Percentiles rank a stretch among this genome's conserved stretches.
These are phyloP conservation scores for Chaetogeoica ovagalla DNA, from an alignment of 2,888 invertebrate genomes.

Conservation along the genomic window DNA sequence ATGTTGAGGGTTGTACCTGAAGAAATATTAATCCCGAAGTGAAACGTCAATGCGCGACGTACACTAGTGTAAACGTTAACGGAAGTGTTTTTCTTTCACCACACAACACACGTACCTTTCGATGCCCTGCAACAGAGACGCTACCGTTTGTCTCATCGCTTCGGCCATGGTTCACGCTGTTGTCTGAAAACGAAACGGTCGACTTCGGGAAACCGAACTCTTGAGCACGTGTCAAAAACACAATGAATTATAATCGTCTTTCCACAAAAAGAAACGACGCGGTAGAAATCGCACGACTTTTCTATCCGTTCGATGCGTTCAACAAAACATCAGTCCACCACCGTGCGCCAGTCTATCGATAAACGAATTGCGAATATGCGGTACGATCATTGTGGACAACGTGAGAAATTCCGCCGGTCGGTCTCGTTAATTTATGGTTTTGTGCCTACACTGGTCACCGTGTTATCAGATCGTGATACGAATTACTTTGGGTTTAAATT, in stretches of 20 bases:
- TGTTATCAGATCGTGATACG: too few species aligned
- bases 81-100: too few species aligned
- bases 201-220: not conserved
- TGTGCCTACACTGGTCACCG: too few species aligned
- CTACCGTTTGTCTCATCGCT: constrained; percentile 83
- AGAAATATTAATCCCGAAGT: constrained; percentile 56
- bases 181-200: not conserved
- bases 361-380: not conserved
- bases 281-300: too few species aligned
- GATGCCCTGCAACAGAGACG: constrained; percentile 85
- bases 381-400: not conserved
- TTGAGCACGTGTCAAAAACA: not conserved
- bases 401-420: not conserved
- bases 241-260: too few species aligned
- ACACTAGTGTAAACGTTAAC: too few species aligned
- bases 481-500: too few species aligned
- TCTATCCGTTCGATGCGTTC: not conserved
- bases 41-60: not conserved
- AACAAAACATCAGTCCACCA: not conserved
- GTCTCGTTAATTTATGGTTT: not conserved
- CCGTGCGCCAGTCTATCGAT: not conserved
- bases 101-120: constrained; percentile 74
- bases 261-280: too few species aligned
- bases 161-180: constrained; percentile 68
- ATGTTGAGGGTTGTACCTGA: constrained; percentile 96